These are phyloP conservation scores for Tipula helvola DNA, from an alignment of 2,888 invertebrate genomes.

Conservation along the genomic window DNA sequence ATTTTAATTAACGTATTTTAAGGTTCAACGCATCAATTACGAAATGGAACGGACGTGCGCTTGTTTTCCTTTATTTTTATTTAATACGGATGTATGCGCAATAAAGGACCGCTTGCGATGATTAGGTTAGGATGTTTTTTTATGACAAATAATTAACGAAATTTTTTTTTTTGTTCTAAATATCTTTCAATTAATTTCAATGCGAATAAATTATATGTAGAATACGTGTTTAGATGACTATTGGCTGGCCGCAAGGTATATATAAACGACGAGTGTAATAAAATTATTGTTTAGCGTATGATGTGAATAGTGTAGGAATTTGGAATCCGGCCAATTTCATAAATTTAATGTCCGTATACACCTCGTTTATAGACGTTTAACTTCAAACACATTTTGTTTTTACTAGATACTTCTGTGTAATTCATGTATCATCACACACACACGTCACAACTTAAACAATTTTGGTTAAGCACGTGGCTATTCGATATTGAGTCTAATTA, in stretches of 20 bases:
- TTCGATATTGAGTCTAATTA: not conserved
- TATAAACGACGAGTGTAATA: not conserved
- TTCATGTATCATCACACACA: not conserved
- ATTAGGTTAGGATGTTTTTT: not conserved
- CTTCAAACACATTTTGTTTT: not conserved
- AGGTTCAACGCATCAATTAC: not conserved
- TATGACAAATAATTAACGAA: not conserved
- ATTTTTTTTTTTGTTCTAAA: not conserved
- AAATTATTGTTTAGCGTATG: too few species aligned
- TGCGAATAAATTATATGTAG: not conserved
- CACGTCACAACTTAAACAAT: not conserved
- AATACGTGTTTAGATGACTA: not conserved
- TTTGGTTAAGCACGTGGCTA: not conserved
- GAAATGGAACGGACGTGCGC: not conserved
- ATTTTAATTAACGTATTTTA: slow-evolving; percentile 5
- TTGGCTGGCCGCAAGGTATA: not conserved
- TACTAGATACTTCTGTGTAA: not conserved
- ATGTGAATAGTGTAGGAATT: not conserved
- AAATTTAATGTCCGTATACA: not conserved
- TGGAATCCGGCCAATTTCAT: not conserved
- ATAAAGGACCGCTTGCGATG: not conserved
- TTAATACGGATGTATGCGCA: not conserved
- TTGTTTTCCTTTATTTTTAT: not conserved
- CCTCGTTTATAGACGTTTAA: not conserved
- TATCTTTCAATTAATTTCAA: not conserved